phyloP scores from a whole-genome alignment of 2,113 vertebrate genomes.

The Pitta sordida region DNA sequence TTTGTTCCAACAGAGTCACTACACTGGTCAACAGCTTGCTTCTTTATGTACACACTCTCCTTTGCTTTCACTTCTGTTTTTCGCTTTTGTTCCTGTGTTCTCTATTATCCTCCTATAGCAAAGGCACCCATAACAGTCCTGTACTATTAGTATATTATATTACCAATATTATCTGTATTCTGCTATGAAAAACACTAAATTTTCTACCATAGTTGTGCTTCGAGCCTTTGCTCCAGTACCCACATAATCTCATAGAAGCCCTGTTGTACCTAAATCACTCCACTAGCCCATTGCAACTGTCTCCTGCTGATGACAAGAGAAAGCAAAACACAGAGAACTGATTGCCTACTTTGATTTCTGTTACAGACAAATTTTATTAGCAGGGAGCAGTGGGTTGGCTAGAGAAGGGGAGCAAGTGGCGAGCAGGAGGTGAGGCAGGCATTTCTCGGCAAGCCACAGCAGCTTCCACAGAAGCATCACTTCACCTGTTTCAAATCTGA shows the following conservation, averaged over 20 bases:
- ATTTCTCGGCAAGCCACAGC: rapidly evolving
- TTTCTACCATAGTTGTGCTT: background rate
- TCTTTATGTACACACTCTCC: background rate
- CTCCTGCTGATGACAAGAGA: background rate
- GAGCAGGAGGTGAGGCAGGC: background rate
- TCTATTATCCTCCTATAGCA: background rate
- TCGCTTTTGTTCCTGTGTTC: background rate
- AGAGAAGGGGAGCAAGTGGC: background rate
- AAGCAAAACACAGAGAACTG: background rate
- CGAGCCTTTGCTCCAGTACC: background rate
- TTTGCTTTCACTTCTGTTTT: background rate
- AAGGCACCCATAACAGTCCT: background rate
- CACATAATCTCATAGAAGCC: background rate
- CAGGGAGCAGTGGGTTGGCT: background rate
- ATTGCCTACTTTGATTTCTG: background rate
- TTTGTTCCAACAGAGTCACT: background rate
- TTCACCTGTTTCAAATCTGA: background rate
- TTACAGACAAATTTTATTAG: background rate
- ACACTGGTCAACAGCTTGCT: background rate
- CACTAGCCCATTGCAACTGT: background rate
- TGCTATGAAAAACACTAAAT: background rate
- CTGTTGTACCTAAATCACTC: background rate
- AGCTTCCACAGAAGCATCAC: background rate
- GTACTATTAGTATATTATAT: background rate
- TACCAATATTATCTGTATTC: background rate